Evolutionary conservation across 2,888 invertebrate species (phyloP).

Genomic region (Strigamia crassipes): DNA sequence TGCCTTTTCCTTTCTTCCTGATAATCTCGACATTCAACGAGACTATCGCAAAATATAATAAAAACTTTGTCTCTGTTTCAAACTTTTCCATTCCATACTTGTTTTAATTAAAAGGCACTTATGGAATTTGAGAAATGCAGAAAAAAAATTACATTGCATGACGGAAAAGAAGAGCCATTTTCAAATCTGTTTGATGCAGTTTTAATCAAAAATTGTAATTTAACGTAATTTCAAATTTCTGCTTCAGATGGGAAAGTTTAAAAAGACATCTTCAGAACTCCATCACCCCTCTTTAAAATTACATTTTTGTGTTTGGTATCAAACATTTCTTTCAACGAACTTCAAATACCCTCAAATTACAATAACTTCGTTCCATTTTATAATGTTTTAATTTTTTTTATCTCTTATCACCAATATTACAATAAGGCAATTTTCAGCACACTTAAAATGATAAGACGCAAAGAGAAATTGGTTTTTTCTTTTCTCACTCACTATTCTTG

Average conservation of each 20-base stretch:
- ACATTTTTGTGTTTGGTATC: not conserved
- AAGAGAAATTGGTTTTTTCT: constrained; percentile 22
- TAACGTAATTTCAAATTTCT: constrained; percentile 4
- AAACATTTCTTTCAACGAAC: not conserved
- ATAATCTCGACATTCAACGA: not conserved
- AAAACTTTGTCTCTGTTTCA: not conserved
- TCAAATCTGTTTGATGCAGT: constrained; percentile 4
- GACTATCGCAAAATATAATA: not conserved
- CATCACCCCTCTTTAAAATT: not conserved
- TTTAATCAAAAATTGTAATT: constrained; percentile 37
- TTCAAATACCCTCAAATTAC: not conserved
- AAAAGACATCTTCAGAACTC: constrained; percentile 4
- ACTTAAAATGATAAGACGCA: constrained; percentile 1
- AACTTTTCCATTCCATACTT: not conserved
- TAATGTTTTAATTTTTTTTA: not conserved
- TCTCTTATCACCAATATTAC: not conserved
- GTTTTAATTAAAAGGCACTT: constrained; percentile 27
- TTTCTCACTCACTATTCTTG: constrained; percentile 1
- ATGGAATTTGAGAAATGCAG: constrained; percentile 31
- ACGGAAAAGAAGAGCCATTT: not conserved
- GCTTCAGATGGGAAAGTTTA: not conserved
- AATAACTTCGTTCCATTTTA: not conserved
- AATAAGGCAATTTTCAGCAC: constrained; percentile 17
- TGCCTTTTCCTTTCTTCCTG: not conserved
- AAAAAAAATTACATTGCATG: not conserved